These are phyloP conservation scores for Nasonovia ribisnigri DNA, from an alignment of 2,888 invertebrate genomes.

Conservation along the genomic window DNA sequence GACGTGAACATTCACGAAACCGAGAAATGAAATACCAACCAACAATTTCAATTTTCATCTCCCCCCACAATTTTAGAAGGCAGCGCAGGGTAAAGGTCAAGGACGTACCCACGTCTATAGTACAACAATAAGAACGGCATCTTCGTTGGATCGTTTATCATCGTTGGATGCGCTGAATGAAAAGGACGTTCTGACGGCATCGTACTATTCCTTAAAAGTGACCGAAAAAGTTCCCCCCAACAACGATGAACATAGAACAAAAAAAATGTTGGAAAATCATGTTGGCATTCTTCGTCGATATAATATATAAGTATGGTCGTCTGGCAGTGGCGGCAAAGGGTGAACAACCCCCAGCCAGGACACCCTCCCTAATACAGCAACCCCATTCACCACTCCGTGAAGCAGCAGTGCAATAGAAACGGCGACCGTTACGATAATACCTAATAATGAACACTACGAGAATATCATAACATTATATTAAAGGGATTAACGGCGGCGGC, in stretches of 20 bases:
- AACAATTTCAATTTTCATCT: neutral
- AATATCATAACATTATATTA: neutral
- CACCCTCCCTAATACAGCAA: neutral
- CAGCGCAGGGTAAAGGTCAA: neutral
- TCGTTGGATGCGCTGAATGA: neutral
- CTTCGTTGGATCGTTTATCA: neutral
- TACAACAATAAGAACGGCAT: neutral
- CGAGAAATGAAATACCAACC: neutral
- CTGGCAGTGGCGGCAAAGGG: fast-evolving
- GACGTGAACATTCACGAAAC: neutral
- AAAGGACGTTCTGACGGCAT: neutral
- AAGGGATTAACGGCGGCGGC: too few species aligned
- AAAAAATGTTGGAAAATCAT: neutral
- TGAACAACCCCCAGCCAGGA: neutral
- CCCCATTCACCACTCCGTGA: neutral
- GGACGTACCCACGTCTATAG: neutral
- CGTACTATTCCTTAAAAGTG: neutral
- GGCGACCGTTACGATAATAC: neutral
- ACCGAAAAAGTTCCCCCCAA: neutral
- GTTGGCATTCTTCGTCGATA: neutral
- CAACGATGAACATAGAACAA: neutral
- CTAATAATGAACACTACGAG: neutral
- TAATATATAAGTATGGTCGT: too few species aligned
- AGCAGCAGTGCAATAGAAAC: neutral
- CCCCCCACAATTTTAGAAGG: neutral